Evolutionary conservation across 2,113 vertebrate species (phyloP).

Genomic region (Urocolius indicus): DNA sequence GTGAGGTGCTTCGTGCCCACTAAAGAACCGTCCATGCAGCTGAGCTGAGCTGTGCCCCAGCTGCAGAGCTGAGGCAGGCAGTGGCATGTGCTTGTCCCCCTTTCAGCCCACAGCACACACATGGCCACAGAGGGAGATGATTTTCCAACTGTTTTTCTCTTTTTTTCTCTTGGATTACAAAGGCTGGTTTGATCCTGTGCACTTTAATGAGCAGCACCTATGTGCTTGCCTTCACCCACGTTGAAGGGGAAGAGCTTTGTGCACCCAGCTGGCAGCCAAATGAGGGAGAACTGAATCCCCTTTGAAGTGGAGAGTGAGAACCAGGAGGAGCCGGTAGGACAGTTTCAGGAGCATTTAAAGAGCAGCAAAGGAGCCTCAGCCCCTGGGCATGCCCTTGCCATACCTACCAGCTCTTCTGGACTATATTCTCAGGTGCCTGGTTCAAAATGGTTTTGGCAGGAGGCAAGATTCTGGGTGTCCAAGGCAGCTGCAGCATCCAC

Average conservation of each 20-base stretch:
- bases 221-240: not conserved
- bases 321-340: slow-evolving; percentile 13
- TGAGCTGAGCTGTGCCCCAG: not conserved
- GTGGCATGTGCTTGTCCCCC: not conserved
- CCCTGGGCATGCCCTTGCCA: not conserved
- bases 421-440: not conserved
- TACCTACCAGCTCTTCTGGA: not conserved
- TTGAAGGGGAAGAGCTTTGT: not conserved
- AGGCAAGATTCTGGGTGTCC: not conserved
- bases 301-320: slow-evolving; percentile 38
- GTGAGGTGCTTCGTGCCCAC: not conserved
- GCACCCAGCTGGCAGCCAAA: not conserved
- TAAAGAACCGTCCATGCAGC: not conserved
- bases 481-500: not conserved
- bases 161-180: not conserved
- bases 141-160: not conserved
- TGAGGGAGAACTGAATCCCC: not conserved
- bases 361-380: not conserved
- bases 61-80: not conserved
- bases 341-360: slow-evolving; percentile 15
- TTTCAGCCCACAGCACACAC: not conserved
- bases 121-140: not conserved
- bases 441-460: not conserved
- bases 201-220: slow-evolving; percentile 11
- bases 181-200: not conserved